A percentile compares a stretch with the other conserved stretches of the same genome.
These are phyloP conservation scores for Anthopleura sola DNA, from an alignment of 64 coral and sea anemone species.

Conservation along the genomic window DNA sequence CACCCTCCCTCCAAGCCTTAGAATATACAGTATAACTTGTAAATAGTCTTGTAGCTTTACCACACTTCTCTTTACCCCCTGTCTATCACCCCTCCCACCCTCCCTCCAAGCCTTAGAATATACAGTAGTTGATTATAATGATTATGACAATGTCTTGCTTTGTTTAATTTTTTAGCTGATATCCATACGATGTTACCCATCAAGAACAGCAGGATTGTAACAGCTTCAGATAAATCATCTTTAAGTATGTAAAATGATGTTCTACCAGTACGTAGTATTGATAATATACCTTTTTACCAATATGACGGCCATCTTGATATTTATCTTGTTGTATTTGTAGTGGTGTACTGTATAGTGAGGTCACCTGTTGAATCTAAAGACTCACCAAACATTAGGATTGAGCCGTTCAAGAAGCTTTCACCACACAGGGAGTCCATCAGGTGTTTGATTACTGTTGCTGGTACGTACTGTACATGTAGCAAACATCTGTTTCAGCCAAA, in stretches of 20 bases:
- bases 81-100: too few species aligned
- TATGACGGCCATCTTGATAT: not conserved
- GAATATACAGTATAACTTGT: too few species aligned
- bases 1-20: too few species aligned
- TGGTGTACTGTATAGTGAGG: slow-evolving; percentile 63
- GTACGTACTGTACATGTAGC: not conserved
- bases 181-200: slow-evolving; percentile 88
- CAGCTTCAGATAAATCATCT: slow-evolving; percentile 80
- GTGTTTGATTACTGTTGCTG: slow-evolving; percentile 82
- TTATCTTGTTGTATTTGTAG: slow-evolving; percentile 38
- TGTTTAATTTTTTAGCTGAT: slow-evolving; percentile 59
- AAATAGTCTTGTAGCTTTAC: too few species aligned
- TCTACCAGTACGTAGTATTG: not conserved
- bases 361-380: slow-evolving; percentile 21
- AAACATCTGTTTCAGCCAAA: too few species aligned
- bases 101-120: too few species aligned
- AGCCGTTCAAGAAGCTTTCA: slow-evolving; percentile 58
- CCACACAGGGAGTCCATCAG: slow-evolving; percentile 87
- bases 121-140: too few species aligned
- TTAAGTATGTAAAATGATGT: slow-evolving; percentile 29
- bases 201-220: slow-evolving; percentile 84
- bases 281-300: too few species aligned
- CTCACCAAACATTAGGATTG: slow-evolving; percentile 18
- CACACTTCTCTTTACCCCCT: too few species aligned
- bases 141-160: not conserved